Evolutionary conservation across 2,888 invertebrate genomes (phyloP).

Genomic region (Melieria crassipennis): DNA sequence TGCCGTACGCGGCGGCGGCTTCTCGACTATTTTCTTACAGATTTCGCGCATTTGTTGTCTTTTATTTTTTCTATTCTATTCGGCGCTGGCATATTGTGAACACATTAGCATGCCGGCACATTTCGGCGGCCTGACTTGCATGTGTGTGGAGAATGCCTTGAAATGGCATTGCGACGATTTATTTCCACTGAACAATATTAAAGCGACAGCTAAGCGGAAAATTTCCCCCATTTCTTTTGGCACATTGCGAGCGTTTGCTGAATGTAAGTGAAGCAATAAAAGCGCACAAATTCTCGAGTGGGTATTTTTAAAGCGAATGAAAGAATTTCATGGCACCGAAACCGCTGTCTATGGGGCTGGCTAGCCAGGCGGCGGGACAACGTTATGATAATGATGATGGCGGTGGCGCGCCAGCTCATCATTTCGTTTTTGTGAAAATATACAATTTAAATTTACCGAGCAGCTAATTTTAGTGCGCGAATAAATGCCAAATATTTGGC

Average conservation of each 20-base stretch:
- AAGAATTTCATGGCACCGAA: constrained; percentile 9
- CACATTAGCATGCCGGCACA: neutral
- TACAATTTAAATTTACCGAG: neutral
- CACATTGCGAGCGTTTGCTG: constrained; percentile 11
- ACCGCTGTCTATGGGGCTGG: constrained; percentile 42
- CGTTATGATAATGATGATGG: neutral
- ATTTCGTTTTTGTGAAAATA: neutral
- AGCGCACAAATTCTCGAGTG: too few relatives aligned
- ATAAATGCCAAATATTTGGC: constrained; percentile 35
- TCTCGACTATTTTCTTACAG: neutral
- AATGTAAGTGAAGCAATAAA: too few relatives aligned
- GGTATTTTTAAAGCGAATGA: constrained; percentile 33
- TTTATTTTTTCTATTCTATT: neutral
- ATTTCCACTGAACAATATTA: neutral
- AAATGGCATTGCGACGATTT: neutral
- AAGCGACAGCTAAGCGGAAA: constrained; percentile 42
- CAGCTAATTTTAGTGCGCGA: constrained; percentile 2
- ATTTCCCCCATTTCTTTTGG: constrained; percentile 22
- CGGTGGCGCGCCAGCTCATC: neutral
- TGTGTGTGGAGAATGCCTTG: neutral
- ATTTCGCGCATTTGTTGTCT: neutral
- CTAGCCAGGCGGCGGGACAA: constrained; percentile 41
- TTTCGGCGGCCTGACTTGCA: neutral
- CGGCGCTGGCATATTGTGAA: neutral
- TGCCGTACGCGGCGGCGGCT: neutral